These are phyloP conservation scores for Laothoe populi DNA, from an alignment of 2,888 invertebrate species.

Conservation along the genomic window DNA sequence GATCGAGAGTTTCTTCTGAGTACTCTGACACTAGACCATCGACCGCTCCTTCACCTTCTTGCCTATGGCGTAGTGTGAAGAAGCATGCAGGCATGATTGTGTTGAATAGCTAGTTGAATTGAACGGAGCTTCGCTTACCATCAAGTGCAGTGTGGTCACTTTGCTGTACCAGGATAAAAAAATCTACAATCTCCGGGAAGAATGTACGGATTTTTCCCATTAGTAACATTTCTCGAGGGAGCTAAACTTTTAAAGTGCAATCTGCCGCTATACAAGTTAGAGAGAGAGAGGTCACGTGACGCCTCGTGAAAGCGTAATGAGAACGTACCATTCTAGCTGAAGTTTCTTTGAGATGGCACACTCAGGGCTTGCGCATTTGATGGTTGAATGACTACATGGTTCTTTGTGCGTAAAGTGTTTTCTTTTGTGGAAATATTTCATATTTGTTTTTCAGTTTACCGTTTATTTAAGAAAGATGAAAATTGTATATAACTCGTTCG, in stretches of 20 bases:
- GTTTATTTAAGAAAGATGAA: no score
- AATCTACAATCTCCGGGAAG: not conserved
- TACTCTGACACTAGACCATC: no score
- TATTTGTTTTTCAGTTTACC: not conserved
- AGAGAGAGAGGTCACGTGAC: not conserved
- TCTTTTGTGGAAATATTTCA: not conserved
- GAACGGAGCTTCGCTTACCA: no score
- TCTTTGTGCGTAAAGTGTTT: not conserved
- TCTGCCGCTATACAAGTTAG: not conserved
- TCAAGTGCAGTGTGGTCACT: no score
- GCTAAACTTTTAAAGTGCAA: not conserved
- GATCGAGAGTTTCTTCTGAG: no score
- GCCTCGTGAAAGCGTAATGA: not conserved
- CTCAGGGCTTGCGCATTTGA: constrained; percentile 1
- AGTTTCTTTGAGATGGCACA: constrained; percentile 7
- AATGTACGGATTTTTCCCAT: not conserved
- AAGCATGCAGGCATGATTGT: no score
- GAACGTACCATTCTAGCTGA: not conserved
- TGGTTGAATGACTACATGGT: not conserved
- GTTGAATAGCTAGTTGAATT: no score
- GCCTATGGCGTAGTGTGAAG: no score
- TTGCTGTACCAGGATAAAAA: no score
- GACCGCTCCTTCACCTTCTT: no score
- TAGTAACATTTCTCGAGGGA: not conserved
- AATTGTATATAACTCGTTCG: no score